Evolutionary conservation across 30 jellyfish, hydroid and myxozoan genomes (phyloP).

Genomic region (Aurelia coerulea): DNA sequence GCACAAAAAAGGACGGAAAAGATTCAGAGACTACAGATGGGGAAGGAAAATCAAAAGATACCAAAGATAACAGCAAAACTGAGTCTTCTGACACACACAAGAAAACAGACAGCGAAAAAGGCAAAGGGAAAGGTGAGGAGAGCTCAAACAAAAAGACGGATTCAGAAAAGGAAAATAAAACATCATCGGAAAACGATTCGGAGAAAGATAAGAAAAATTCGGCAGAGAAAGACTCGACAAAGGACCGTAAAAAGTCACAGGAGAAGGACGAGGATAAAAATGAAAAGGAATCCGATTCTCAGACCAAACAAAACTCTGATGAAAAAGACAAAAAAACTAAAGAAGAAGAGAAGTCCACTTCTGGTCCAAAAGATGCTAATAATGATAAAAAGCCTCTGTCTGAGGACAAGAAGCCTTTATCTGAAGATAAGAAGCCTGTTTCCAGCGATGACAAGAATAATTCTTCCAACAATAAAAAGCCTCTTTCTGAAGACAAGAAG

Average conservation of each 20-base stretch:
- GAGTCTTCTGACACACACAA: neutral
- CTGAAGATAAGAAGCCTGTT: neutral
- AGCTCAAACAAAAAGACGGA: neutral
- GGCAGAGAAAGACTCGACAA: neutral
- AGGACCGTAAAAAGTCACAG: neutral
- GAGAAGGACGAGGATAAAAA: neutral
- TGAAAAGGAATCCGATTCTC: neutral
- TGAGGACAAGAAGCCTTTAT: neutral
- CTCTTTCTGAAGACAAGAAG: neutral
- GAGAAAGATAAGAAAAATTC: neutral
- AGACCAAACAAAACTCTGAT: neutral
- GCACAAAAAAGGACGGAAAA: neutral
- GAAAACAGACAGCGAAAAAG: neutral
- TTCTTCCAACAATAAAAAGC: neutral
- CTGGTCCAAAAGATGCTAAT: neutral
- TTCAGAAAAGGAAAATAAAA: neutral
- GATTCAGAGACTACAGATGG: neutral
- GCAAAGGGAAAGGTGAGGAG: neutral
- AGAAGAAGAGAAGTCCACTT: neutral
- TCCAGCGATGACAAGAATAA: neutral
- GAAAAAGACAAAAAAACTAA: conserved; percentile 1
- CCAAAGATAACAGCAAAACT: neutral
- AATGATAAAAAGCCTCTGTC: neutral
- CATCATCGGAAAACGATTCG: neutral
- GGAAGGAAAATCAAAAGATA: neutral